Evolutionary conservation across 2,113 vertebrate genomes (phyloP).

Genomic region (Litocranius walleri): DNA sequence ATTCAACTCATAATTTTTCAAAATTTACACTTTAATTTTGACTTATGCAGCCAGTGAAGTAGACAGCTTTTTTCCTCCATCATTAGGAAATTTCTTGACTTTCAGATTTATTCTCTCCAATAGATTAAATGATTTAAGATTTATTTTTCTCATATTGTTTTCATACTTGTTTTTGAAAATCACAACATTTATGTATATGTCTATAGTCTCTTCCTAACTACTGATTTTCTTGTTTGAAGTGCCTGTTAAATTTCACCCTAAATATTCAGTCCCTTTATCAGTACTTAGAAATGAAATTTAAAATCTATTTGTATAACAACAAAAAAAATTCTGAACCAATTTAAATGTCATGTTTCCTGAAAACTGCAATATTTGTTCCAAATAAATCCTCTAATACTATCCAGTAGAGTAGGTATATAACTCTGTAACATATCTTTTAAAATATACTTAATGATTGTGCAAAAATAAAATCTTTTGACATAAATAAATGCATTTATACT

Average conservation of each 20-base stretch:
- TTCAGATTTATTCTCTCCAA: neutral
- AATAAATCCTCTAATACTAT: neutral
- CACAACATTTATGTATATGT: neutral
- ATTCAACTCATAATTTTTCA: neutral
- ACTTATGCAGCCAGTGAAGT: neutral
- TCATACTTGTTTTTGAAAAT: neutral
- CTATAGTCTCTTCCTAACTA: neutral
- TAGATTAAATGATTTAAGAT: neutral
- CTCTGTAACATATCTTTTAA: neutral
- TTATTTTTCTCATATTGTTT: neutral
- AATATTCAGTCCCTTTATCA: neutral
- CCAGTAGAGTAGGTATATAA: neutral
- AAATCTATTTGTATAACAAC: neutral
- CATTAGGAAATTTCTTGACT: neutral
- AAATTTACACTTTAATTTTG: neutral
- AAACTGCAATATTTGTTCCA: neutral
- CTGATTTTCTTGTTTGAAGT: neutral
- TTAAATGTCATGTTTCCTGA: neutral
- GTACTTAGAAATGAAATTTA: neutral
- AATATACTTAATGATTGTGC: neutral
- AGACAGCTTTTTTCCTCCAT: neutral
- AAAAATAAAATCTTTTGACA: neutral
- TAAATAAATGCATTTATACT: neutral
- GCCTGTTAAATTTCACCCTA: neutral
- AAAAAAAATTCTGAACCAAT: neutral